Percentiles rank a stretch among this genome's conserved stretches.
Conservation (phyloP, 2,113 vertebrate species). For the Xiphophorus couchianus region DNA sequence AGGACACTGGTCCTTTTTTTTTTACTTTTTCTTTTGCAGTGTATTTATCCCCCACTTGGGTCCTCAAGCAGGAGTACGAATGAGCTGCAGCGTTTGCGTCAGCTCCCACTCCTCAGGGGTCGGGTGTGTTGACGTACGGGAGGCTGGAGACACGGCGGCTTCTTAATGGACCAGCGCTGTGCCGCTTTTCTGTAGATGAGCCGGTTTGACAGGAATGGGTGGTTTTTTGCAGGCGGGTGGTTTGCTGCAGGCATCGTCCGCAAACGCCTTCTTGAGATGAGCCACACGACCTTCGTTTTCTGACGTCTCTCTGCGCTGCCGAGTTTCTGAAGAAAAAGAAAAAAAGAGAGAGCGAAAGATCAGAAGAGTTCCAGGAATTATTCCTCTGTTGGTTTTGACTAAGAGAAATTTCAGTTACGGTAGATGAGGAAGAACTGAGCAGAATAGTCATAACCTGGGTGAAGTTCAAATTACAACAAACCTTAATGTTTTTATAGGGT, state of each 20-base stretch:
- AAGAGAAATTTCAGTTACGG: not conserved
- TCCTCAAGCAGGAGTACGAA: not conserved
- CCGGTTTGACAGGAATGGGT: conserved; percentile 66
- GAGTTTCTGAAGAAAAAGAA: conserved; percentile 5
- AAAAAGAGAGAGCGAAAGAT: not conserved
- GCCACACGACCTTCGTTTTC: conserved; percentile 52
- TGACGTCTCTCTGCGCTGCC: not conserved
- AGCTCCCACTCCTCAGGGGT: conserved; percentile 12
- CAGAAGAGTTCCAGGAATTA: not conserved
- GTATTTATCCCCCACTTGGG: conserved; percentile 13
- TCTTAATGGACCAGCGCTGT: conserved; percentile 24
- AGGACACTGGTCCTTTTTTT: not conserved
- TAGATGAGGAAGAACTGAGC: not conserved
- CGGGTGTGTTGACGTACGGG: conserved; percentile 1
- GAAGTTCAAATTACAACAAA: not conserved
- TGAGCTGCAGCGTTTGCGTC: not conserved
- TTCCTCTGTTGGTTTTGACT: not conserved
- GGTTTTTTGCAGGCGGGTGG: conserved; percentile 45
- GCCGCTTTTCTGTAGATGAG: conserved; percentile 56
- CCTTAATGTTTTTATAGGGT: not conserved
- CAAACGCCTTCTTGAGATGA: conserved; percentile 63
- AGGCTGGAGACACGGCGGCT: not conserved
- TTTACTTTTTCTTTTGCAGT: not conserved
- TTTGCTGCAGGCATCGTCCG: conserved; percentile 6
- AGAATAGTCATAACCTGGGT: not conserved